Base-by-base conservation (phyloP, 2,113 vertebrate genomes). In the Anser brachyrhynchus region DNA sequence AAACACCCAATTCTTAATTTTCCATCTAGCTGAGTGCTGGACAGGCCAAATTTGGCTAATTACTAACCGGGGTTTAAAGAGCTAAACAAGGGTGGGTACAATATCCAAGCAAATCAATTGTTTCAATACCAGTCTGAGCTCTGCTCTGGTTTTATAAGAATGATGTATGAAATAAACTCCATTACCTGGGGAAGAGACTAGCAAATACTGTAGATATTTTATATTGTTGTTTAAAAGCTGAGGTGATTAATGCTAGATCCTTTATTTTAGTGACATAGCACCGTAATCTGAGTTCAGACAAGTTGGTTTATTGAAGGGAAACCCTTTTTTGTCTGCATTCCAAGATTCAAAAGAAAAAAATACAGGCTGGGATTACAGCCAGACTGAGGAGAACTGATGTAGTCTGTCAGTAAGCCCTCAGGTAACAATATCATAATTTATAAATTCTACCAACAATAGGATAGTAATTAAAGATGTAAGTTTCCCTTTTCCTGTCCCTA, bases 381-480 rank as follows among this genome's bases (percentile, higher is more conserved):
- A 98, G 96, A 95, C 80, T 90, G 91, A 92, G 64, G 80, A 96
- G 95, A 95, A 95, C 96, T 22, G 95, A 97, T 95, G 92, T 92
- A 96, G 95, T 97, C 97, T 98, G 98, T 98, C 98, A 97, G 96
- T 93, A 91, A 97, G 97, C 96, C 97, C 97, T 98, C 96, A 97
- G 97, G 98, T 98, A 97, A 97, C 95, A 95, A 96, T 96, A 97
- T 98, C 96, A 97, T 98, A 94, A 98, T 97, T 98, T 98, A 96
- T 97, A 95, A 93, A 93, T 96, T 96, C 82, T 89, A 95, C 96
- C 94, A 98, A 97, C 97, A 97, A 97, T 94, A 93, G 78, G 90
- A 87, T 93, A 96, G 94, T 96, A 97, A 98, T 98, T 98, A 97
- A 97, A 85, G 89, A 95, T 80, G 80, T 66, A 73, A 76, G 79